Evolutionary conservation across 2,797 vertebrate genomes (phyloP).

Genomic region (Coendou prehensilis): DNA sequence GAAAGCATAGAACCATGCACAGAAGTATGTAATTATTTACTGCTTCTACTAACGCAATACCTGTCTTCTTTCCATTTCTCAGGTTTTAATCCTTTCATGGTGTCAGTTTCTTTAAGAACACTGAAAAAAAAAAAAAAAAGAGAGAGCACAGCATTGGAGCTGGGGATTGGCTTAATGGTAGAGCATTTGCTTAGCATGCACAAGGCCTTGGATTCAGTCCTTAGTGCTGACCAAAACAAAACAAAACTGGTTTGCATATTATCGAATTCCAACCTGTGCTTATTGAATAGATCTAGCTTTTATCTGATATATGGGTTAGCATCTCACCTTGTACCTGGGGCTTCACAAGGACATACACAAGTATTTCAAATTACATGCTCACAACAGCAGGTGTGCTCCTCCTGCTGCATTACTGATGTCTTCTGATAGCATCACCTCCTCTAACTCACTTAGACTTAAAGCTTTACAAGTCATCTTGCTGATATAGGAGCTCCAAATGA

Average conservation of each 20-base stretch:
- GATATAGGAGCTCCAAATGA: too few species aligned
- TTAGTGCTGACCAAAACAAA: not conserved
- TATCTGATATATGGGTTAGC: slow-evolving; percentile 5
- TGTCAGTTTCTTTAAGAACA: slow-evolving; percentile 24
- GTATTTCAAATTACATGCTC: slow-evolving; percentile 18
- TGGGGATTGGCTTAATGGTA: not conserved
- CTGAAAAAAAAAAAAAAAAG: not conserved
- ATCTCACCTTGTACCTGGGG: not conserved
- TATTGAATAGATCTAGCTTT: slow-evolving; percentile 44
- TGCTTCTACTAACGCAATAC: not conserved
- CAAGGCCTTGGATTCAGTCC: not conserved
- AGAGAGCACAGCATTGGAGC: not conserved
- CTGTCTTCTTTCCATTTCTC: slow-evolving; percentile 62
- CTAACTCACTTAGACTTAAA: slow-evolving; percentile 7
- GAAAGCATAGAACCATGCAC: not conserved
- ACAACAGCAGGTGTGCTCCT: not conserved
- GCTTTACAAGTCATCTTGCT: not conserved
- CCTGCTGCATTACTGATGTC: not conserved
- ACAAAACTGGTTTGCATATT: not conserved
- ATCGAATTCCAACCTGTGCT: not conserved
- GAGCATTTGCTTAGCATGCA: not conserved
- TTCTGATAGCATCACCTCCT: not conserved
- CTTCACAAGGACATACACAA: slow-evolving; percentile 1
- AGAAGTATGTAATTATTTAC: slow-evolving; percentile 29
- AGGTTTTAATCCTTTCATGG: slow-evolving; percentile 16